These are phyloP conservation scores for Altica lythri DNA, from an alignment of 2,888 invertebrate species.

Conservation along the genomic window DNA sequence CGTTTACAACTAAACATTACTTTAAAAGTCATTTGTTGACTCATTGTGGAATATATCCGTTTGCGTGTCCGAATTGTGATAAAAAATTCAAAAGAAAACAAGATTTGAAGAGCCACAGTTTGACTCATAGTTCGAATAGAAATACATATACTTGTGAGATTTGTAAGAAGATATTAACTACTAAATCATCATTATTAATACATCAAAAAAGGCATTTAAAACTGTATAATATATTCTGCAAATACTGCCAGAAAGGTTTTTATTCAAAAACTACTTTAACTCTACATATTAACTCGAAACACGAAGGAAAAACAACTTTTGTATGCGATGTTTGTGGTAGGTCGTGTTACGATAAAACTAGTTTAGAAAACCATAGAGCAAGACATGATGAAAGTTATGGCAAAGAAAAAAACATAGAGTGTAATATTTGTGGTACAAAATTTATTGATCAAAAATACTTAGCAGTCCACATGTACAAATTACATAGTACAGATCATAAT, in stretches of 20 bases:
- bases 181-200: conserved; percentile 39
- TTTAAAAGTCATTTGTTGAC: conserved; percentile 32
- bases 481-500: conserved; percentile 32
- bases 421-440: conserved; percentile 40
- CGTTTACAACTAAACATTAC: conserved; percentile 63
- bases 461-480: conserved; percentile 40
- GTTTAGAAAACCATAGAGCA: conserved; percentile 40
- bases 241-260: conserved; percentile 42
- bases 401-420: conserved; percentile 39
- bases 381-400: conserved; percentile 41
- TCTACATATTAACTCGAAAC: conserved; percentile 41
- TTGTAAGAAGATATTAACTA: conserved; percentile 62
- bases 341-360: conserved; percentile 43
- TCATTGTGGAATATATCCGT: conserved; percentile 25
- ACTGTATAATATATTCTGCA: conserved; percentile 47
- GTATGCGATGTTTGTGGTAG: conserved; percentile 44
- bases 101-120: conserved; percentile 31
- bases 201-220: conserved; percentile 42
- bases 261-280: conserved; percentile 37
- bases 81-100: conserved; percentile 36
- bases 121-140: conserved; percentile 34
- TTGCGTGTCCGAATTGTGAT: conserved; percentile 27
- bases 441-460: conserved; percentile 42
- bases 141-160: conserved; percentile 56
- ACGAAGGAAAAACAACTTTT: conserved; percentile 41